Percentiles rank a stretch among this genome's conserved stretches.
Conservation (phyloP, 2,113 vertebrate species). For the Puffinus mauretanicus region DNA sequence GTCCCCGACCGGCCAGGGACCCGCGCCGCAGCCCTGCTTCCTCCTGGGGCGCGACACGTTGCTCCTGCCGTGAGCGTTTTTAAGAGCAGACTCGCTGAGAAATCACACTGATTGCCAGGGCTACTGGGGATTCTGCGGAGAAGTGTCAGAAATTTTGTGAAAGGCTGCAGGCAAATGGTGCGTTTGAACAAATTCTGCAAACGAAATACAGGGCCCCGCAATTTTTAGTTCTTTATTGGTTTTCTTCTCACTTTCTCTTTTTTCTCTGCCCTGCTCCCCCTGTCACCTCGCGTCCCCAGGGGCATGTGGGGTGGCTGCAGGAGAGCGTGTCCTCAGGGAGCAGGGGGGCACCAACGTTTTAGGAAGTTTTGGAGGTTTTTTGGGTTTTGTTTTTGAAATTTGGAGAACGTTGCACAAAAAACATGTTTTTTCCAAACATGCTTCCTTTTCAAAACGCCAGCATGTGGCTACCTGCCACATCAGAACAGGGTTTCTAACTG, state of each 20-base stretch:
- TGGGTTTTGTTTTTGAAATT: background rate
- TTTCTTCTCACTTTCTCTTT: background rate
- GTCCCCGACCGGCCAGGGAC: accelerated
- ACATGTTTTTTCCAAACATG: background rate
- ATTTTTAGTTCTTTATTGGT: background rate
- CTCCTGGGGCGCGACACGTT: accelerated
- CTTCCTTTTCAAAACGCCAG: background rate
- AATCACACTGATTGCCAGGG: background rate
- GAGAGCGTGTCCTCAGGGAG: background rate
- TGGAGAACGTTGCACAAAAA: background rate
- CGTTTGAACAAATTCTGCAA: background rate
- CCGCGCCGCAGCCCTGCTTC: accelerated
- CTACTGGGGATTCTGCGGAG: background rate
- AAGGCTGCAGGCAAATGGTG: background rate
- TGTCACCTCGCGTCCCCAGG: background rate
- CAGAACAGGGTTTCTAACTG: background rate
- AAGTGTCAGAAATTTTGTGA: background rate
- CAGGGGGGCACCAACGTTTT: background rate
- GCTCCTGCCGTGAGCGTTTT: accelerated
- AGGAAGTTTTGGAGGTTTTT: background rate
- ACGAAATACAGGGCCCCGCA: accelerated
- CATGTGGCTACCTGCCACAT: background rate
- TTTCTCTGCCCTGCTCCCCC: background rate
- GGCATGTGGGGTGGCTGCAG: too few species aligned
- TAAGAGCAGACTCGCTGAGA: background rate